Evolutionary conservation across 2,888 invertebrate species (phyloP), one percentile per base, ranked within the genome.

Genomic region (Megamerina dolium): DNA sequence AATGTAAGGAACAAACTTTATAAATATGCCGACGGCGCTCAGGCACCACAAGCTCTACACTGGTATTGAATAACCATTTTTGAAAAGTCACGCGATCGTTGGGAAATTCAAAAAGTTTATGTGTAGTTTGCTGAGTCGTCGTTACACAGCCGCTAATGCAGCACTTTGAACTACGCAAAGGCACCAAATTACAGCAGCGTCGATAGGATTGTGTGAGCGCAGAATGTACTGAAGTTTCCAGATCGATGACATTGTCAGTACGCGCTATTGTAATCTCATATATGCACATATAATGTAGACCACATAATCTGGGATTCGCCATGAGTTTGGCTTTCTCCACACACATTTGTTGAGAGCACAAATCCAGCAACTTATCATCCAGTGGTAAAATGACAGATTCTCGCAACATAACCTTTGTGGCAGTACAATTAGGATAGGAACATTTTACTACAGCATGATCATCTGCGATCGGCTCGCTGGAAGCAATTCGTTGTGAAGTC

Each of bases 1-100:
- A 65, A 40, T 65, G 64, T 6, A 47, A 48, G 23, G 55, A 51
- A n/a, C 64, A 65, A n/a, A 66, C 56, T 26, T 56, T 63, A n/a
- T 55, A 51, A 49, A 56, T 48, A 37, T 61, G 58, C 2, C 57
- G 55, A 18, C 57, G 57, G 20, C 54, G 42, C 26, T 62, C 60
- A 19, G 52, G 43, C 13, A 51, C 46, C n/a, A n/a, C n/a, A n/a
- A n/a, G n/a, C n/a, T 50, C 49, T 10, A 66, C 29, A 29, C 57
- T 54, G 2, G 60, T 56, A 31, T 65, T 65, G 18, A 58, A 46
- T 12, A 58, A 43, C 64, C 64, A 65, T 54, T 61, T 63, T 5
- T 45, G 50, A 2, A 57, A 43, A 3, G 61, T 18, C 20, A 62
- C 57, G 6, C 44, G 48, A 4, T 54, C 52, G 3, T 52, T 45